Conservation (phyloP, 1,140 invertebrate genomes). For the Mesaphorura yosii region DNA sequence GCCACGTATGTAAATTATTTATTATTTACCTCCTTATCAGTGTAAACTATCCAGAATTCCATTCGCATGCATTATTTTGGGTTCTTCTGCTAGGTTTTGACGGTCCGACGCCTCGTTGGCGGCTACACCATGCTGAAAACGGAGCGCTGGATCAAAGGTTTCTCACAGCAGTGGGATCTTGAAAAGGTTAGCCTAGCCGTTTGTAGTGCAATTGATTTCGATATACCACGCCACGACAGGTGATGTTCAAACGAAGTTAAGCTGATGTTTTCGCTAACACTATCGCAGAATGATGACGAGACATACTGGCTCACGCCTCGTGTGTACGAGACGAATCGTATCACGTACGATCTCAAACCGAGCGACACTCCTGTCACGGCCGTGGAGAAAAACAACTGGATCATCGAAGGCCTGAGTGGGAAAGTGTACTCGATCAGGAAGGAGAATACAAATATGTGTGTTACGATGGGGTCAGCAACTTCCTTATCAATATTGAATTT, state of each 20-base stretch:
- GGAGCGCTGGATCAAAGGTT: slow-evolving; percentile 2
- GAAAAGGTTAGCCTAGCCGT: slow-evolving; percentile 1
- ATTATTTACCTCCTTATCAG: neutral
- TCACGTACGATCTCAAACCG: neutral
- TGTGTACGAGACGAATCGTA: neutral
- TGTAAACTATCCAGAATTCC: no score
- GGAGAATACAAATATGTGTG: neutral
- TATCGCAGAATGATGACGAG: slow-evolving; percentile 3
- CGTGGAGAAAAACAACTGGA: neutral
- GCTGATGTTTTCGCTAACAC: neutral
- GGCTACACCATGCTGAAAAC: slow-evolving; percentile 5
- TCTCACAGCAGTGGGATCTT: slow-evolving; percentile 6
- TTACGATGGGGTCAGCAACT: neutral
- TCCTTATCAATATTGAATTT: neutral
- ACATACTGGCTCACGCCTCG: slow-evolving; percentile 1
- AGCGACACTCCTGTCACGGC: neutral
- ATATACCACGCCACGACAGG: neutral
- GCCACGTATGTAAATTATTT: neutral
- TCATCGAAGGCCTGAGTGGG: neutral
- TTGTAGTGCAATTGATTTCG: neutral
- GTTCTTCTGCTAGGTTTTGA: slow-evolving; percentile 4
- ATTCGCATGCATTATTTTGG: no score
- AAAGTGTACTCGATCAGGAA: slow-evolving; percentile 2
- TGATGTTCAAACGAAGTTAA: neutral
- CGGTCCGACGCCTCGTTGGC: neutral